These are phyloP conservation scores for Patella depressa DNA, from an alignment of 2,888 invertebrate genomes.

Conservation along the genomic window DNA sequence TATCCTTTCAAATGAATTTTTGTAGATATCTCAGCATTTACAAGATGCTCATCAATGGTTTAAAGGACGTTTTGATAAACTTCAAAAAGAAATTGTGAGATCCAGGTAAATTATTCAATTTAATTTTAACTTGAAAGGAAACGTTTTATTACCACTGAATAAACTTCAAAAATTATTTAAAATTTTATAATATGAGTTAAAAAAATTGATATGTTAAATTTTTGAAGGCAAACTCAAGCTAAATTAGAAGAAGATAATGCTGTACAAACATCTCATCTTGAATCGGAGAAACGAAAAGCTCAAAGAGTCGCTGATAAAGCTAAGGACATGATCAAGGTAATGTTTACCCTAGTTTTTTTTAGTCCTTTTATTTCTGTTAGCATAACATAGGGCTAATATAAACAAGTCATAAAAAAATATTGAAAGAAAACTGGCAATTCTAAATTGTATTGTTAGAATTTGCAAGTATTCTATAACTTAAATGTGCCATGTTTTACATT, in stretches of 20 bases:
- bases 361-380: too few species aligned
- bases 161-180: too few species aligned
- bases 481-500: too few species aligned
- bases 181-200: too few species aligned
- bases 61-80: conserved; percentile 62
- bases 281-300: conserved; percentile 55
- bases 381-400: neutral
- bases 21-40: conserved; percentile 61
- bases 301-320: conserved; percentile 61
- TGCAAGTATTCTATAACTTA: too few species aligned
- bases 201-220: neutral
- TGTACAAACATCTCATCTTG: conserved; percentile 50
- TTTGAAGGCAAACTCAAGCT: conserved; percentile 53
- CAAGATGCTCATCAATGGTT: conserved; percentile 68
- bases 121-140: too few species aligned
- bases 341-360: neutral
- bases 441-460: too few species aligned
- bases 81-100: conserved; percentile 58
- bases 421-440: too few species aligned
- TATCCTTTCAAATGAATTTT: neutral
- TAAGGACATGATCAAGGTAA: conserved; percentile 63
- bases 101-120: conserved; percentile 50
- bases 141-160: too few species aligned
- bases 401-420: neutral
- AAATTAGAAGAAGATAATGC: conserved; percentile 53